Base-by-base conservation (phyloP, 2,113 vertebrate genomes). In the Gymnocephalus cernua region DNA sequence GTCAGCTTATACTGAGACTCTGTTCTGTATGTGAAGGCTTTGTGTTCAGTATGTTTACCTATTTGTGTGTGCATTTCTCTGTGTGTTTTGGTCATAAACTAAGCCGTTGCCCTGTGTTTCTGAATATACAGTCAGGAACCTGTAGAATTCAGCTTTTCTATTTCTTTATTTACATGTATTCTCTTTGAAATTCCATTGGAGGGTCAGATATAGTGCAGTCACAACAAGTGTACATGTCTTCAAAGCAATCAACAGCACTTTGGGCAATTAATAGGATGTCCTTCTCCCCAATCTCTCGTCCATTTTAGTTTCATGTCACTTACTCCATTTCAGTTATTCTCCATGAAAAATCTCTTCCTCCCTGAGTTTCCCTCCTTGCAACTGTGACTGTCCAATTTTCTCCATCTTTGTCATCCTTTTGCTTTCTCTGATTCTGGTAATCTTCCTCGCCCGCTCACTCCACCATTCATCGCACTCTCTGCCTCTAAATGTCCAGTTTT, bases 371-470 rank as follows among this genome's bases (percentile, higher is more conserved):
- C 27, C 51, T 80, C 77, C 71, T 51, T 73, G 75, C 61, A 88
- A 92, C 89, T 81, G 86, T 84, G 90, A 88, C 81, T 82, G 87
- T 87, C 89, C 92, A 93, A 90, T 92, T 93, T 90, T 87, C 82
- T 80, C 86, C 86, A 90, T 91, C 85, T 84, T 83, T 90, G 73
- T 90, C 85, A 74, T 91, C 72, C 23, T 63, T 87, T 86, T 84
- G 65, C 59, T 84, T 88, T 85, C 74, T 78, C 82, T 29, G 51
- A 90, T 90, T 93, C 83, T 75, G 66, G 62, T 91, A 90, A 92
- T 89, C 85, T 87, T 88, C 68, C 50, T 86, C 13, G 25, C 71
- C 77, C 65, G 48, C 66, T 91, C 81, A 79, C 53, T 86, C 74
- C 54, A 67, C 44, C 77, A 77, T 83, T 87, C 82, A 79, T 88